Evolutionary conservation across 2,888 invertebrate genomes (phyloP), one percentile per base, ranked within the genome.

Genomic region (Aspidapion aeneum): DNA sequence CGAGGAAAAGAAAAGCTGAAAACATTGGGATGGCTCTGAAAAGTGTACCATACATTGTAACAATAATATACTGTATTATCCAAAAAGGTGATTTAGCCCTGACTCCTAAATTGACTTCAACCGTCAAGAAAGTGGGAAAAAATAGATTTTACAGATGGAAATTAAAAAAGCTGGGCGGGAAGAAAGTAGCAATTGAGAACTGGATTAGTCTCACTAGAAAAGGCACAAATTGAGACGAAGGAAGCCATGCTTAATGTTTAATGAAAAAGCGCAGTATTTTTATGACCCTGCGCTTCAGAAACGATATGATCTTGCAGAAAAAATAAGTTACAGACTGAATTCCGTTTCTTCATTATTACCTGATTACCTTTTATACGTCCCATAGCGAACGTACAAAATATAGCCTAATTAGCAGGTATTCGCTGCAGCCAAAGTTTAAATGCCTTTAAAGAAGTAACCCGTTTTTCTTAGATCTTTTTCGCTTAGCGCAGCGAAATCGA

Each of bases 361-460:
- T 64, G 66, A 67, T 67, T 67, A 64, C 63, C 64, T 64, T 66
- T 67, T 62, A 65, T 35, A 62, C 66, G 63, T 68, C 65, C 67
- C 66, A 68, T 63, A 63, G 65, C 58, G 65, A 62, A 58, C 63
- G 65, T 66, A 68, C 68, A 66, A 70, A 69, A 71, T 70, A 72
- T 72, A 67, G 69, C 69, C 70, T 71, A 72, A 72, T 72, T 72
- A 70, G 70, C 67, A 68, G 70, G 70, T 71, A 72, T 70, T 69
- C 70, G 35, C 35, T 35, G 35, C 35, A 35, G 5, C 35, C 35
- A 35, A 35, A 35, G 35, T 35, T 35, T 35, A 35, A 35, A 35
- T 35, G 3, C 35, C 35, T 35, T 35, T 35, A 35, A 35, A 3
- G 35, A 35, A 35, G 35, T 35, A 35, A 12, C 35, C 35, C 12